A percentile compares a stretch with the other conserved stretches of the same genome.
phyloP scores from a whole-genome alignment of 2,797 vertebrate genomes.

The Enoplosus armatus region DNA sequence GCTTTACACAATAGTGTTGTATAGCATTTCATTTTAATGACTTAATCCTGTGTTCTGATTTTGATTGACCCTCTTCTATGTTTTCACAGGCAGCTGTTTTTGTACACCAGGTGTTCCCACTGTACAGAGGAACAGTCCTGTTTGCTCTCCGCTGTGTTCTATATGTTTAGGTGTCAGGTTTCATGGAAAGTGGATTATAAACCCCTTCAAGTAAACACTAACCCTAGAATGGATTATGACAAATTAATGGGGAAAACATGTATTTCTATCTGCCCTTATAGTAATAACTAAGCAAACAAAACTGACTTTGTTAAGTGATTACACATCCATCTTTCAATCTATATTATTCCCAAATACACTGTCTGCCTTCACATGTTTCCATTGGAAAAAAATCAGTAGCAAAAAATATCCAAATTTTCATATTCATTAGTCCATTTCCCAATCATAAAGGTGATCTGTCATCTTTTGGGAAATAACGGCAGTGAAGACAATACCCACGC shows the following conservation, averaged over 20 bases:
- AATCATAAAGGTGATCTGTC: conserved; percentile 24
- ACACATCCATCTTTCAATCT: conserved; percentile 8
- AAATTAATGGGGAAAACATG: background rate
- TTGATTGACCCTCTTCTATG: background rate
- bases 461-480: conserved; percentile 3
- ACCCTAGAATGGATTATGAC: background rate
- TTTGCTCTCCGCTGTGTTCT: conserved; percentile 16
- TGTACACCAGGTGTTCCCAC: background rate
- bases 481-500: conserved; percentile 25
- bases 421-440: conserved; percentile 23
- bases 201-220: background rate
- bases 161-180: conserved; percentile 17
- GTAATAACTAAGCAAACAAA: conserved; percentile 6
- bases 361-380: background rate
- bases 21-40: background rate
- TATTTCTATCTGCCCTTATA: background rate
- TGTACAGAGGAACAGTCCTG: background rate
- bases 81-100: background rate
- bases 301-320: background rate
- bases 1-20: background rate
- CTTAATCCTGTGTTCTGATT: background rate
- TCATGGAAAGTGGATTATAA: conserved; percentile 5
- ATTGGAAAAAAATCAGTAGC: background rate
- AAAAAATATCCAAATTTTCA: conserved; percentile 30
- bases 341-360: background rate